Conservation (phyloP, 1,140 invertebrate species). For the Drosophila nigromelanica region DNA sequence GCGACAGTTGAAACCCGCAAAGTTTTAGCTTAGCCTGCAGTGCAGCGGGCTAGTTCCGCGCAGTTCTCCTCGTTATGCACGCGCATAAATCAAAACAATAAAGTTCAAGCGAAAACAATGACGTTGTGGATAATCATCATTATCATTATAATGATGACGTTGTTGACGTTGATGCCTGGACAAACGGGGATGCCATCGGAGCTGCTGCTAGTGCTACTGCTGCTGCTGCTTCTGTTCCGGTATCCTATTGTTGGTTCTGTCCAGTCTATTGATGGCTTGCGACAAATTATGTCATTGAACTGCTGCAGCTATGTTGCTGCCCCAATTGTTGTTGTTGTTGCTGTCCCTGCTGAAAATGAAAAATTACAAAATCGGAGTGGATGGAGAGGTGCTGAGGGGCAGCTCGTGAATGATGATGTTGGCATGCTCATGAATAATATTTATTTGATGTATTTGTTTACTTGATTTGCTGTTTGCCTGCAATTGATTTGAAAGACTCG, state of each 20-base stretch:
- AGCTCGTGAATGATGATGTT: constrained; percentile 52
- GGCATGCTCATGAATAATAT: constrained; percentile 66
- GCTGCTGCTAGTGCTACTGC: constrained; percentile 35
- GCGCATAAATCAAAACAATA: constrained; percentile 82
- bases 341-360: constrained; percentile 55
- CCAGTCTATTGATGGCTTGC: constrained; percentile 74
- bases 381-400: neutral
- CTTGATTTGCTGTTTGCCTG: constrained; percentile 51
- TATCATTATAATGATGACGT: constrained; percentile 27
- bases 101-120: constrained; percentile 80
- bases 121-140: constrained; percentile 28
- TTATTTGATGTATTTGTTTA: constrained; percentile 70
- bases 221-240: constrained; percentile 37
- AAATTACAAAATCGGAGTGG: constrained; percentile 51
- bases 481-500: constrained; percentile 43
- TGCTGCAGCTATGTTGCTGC: constrained; percentile 34
- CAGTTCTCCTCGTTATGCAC: constrained; percentile 48
- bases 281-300: constrained; percentile 82
- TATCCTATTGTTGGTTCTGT: constrained; percentile 59
- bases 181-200: constrained; percentile 53
- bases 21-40: constrained; percentile 65
- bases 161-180: constrained; percentile 59
- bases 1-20: constrained; percentile 63
- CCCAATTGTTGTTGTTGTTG: constrained; percentile 37
- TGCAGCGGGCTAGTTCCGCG: constrained; percentile 7